phyloP scores from a whole-genome alignment of 2,888 invertebrate genomes.

The Bugulina stolonifera region DNA sequence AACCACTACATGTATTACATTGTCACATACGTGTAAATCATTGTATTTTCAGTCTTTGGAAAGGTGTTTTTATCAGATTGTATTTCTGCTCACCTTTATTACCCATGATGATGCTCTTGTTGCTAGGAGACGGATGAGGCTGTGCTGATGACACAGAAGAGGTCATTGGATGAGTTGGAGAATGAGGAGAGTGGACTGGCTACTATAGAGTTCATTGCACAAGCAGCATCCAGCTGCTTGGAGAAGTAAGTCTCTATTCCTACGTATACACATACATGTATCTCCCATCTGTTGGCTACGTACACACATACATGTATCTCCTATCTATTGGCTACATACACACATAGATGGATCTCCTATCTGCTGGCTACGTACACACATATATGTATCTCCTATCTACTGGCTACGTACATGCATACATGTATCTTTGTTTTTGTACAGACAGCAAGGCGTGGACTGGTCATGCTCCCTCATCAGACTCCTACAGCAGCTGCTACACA shows the following conservation, averaged over 20 bases:
- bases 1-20: no score
- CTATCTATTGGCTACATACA: no score
- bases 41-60: no score
- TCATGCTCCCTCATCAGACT: conserved; percentile 47
- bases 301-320: not conserved
- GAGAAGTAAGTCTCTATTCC: conserved; percentile 37
- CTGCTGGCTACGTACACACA: not conserved
- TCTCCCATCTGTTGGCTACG: no score
- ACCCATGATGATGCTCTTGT: not conserved
- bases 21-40: no score
- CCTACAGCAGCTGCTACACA: conserved; percentile 40
- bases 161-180: not conserved
- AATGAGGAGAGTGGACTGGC: conserved; percentile 31
- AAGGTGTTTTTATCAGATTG: no score
- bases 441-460: conserved; percentile 41
- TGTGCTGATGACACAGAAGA: conserved; percentile 23
- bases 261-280: not conserved
- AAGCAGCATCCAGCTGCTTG: conserved; percentile 43
- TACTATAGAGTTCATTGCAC: conserved; percentile 43
- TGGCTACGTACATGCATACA: no score
- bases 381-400: no score
- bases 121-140: conserved; percentile 17
- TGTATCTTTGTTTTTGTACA: not conserved
- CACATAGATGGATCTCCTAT: not conserved
- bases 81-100: no score